Base-by-base conservation (phyloP, 2,888 invertebrate genomes). In the Ptychoptera contaminata region DNA sequence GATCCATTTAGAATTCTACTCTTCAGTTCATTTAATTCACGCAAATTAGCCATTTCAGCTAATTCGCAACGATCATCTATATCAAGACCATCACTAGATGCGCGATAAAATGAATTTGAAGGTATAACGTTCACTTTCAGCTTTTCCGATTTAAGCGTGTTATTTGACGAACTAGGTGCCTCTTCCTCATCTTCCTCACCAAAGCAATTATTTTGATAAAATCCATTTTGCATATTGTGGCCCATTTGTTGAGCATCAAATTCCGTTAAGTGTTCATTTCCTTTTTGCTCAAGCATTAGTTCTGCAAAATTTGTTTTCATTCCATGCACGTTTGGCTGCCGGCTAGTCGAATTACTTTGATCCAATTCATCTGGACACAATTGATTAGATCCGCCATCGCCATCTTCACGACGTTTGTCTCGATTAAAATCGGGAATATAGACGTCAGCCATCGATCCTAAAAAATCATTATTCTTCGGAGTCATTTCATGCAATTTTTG, bases 131-230 rank as follows among this genome's bases (percentile, higher is more conserved):
- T 42, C 23, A 8, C n/a, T n/a, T n/a, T n/a, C n/a, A 16, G 44
- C 9, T 44, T 50, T 10, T 51, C 51, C 7, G 52, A 50, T 42
- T 51, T 53, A 4, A 54, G 35, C 2, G 53, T 53, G 15, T 51
- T 53, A 42, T 45, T 55, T 15, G 50, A 52, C 10, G 50, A 54
- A 38, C 50, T 51, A 11, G 48, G 50, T 39, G 45, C 46, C 42
- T 51, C 54, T 38, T 51, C 53, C 48, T 37, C 46, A 44, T 37
- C 37, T n/a, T 38, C 31, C 11, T 42, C 23, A 15, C 46, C 49
- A 41, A 54, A 54, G 39, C 48, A 49, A 5, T 48, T 40, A 43
- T 56, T 55, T 46, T 55, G 53, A 37, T 52, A 54, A 39, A 54
- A 53, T 7, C 54, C 53, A 42, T 52, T 45, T 42, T 39, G 42